These are phyloP conservation scores for Battus philenor DNA, from an alignment of 1,140 invertebrate species.

Conservation along the genomic window DNA sequence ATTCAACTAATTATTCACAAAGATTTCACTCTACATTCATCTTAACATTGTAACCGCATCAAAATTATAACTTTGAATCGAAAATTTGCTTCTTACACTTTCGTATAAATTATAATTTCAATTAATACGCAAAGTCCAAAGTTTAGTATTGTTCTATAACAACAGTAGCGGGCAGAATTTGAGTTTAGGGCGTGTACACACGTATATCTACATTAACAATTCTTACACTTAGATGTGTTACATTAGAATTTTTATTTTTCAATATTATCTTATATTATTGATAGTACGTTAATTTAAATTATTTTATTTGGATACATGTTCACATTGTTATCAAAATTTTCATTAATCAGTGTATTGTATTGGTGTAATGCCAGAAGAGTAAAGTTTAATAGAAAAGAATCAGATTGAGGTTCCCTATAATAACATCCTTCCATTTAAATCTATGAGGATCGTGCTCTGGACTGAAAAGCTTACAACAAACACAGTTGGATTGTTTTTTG, in stretches of 20 bases:
- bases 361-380: too few species aligned
- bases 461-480: too few species aligned
- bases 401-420: too few species aligned
- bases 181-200: slow-evolving; percentile 3
- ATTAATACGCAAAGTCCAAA: slow-evolving; percentile 8
- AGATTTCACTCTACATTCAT: slow-evolving; percentile 3
- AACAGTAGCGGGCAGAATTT: not conserved
- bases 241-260: not conserved
- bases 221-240: too few species aligned
- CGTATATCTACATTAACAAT: too few species aligned
- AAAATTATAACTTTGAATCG: slow-evolving; percentile 15
- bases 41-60: slow-evolving; percentile 5
- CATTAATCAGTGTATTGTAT: not conserved
- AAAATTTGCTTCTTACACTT: slow-evolving; percentile 1
- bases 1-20: not conserved
- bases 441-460: too few species aligned
- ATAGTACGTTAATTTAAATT: not conserved
- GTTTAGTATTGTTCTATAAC: slow-evolving; percentile 10
- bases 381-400: too few species aligned
- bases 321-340: not conserved
- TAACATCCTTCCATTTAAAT: too few species aligned
- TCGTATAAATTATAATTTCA: slow-evolving; percentile 14
- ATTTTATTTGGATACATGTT: not conserved
- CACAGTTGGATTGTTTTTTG: too few species aligned
- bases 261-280: not conserved